Evolutionary conservation across 2,888 invertebrate genomes (phyloP), one percentile per base, ranked within the genome.

Genomic region (Athalia rosae): DNA sequence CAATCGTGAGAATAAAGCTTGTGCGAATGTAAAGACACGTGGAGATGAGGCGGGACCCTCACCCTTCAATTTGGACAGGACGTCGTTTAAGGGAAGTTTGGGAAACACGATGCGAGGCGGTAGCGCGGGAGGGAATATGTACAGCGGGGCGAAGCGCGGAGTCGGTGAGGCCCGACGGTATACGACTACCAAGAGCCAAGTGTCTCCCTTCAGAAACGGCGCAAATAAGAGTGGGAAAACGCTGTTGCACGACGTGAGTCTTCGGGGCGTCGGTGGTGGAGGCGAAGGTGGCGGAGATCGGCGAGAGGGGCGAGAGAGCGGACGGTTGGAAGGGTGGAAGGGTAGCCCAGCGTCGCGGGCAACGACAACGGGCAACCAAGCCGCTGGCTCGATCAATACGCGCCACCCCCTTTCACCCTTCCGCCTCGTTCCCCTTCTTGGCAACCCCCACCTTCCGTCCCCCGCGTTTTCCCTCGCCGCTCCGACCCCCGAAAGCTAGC

Each of bases 321-420:
- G 28, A 28, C 48, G 77, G 28, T n/a, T 73, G 77, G 56, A 64
- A 67, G 80, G 76, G 73, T 53, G 71, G 76, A 74, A 76, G 81
- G 83, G 81, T 76, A 78, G 78, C 76, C 58, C 43, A 61, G 74
- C 78, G 76, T 80, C 71, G 62, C 59, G 48, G 62, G 80, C 81
- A 80, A 79, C 82, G 80, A 79, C 79, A 82, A 82, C 82, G 83
- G 80, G 82, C 79, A 80, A 82, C 82, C 81, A 80, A 79, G 77
- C 74, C 47, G 74, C 82, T 84, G 82, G 83, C 83, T 84, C 88
- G 88, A 88, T 89, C 88, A 89, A 89, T 89, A 88, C 87, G 84
- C 85, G 85, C 88, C 84, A 85, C 84, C 85, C 83, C 71, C 47
- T n/a, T 58, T 50, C 77, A 71, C 58, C 69, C 66, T 47, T 45